Percentiles rank a stretch among this genome's conserved stretches.
These are phyloP conservation scores for Aegypius monachus DNA, from an alignment of 2,113 vertebrate species.

Conservation along the genomic window DNA sequence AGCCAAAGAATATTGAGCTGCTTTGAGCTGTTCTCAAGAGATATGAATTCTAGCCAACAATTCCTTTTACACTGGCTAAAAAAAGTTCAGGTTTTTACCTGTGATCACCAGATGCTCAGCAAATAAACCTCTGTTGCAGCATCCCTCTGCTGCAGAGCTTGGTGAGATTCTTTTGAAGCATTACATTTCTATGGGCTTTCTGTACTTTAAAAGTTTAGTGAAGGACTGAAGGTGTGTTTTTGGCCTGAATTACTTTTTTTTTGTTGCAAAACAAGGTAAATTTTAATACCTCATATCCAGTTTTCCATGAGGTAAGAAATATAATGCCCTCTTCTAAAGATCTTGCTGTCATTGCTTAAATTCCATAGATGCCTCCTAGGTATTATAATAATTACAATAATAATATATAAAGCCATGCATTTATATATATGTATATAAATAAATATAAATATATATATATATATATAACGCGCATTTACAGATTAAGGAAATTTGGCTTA, in stretches of 20 bases:
- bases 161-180: background rate
- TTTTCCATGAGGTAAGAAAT: background rate
- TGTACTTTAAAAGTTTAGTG: background rate
- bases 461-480: background rate
- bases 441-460: background rate
- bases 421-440: background rate
- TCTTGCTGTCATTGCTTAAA: background rate
- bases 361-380: background rate
- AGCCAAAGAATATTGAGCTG: conserved; percentile 51
- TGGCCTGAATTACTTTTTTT: background rate
- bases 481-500: background rate
- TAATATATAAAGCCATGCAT: background rate
- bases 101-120: background rate
- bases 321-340: background rate
- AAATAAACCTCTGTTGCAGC: background rate
- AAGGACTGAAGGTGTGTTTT: background rate
- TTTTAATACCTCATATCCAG: background rate
- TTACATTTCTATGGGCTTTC: background rate
- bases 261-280: background rate
- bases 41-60: conserved; percentile 21
- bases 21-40: conserved; percentile 29
- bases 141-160: background rate
- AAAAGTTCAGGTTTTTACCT: background rate
- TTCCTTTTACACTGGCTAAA: background rate
- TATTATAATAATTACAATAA: background rate